phyloP scores from a whole-genome alignment of 2,888 invertebrate genomes.

The Rhorus exstirpatorius region DNA sequence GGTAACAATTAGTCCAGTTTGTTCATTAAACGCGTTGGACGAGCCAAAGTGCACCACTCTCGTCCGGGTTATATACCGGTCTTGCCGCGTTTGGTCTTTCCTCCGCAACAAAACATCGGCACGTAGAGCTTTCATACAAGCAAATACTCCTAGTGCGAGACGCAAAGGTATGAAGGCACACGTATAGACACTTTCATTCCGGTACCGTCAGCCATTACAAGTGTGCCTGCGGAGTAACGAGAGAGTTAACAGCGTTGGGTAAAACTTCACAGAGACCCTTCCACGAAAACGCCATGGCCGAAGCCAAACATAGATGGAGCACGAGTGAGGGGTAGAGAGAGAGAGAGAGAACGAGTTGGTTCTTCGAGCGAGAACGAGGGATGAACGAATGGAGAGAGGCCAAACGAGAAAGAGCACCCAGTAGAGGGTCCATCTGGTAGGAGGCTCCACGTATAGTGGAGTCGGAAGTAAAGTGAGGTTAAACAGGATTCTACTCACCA shows the following conservation, averaged over 20 bases:
- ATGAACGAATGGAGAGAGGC: constrained; percentile 52
- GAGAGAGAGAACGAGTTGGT: constrained; percentile 32
- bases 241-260: constrained; percentile 50
- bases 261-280: constrained; percentile 58
- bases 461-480: constrained; percentile 75
- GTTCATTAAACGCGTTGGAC: constrained; percentile 61
- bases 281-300: constrained; percentile 25
- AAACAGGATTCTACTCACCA: constrained; percentile 78
- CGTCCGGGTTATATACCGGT: constrained; percentile 30
- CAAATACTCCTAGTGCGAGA: constrained; percentile 56
- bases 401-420: constrained; percentile 48
- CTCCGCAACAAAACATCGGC: constrained; percentile 58
- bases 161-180: constrained; percentile 35
- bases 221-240: constrained; percentile 50
- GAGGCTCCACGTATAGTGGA: constrained; percentile 53
- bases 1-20: constrained; percentile 66
- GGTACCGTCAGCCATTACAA: constrained; percentile 54
- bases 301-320: constrained; percentile 6
- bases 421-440: constrained; percentile 52
- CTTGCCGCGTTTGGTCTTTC: constrained; percentile 41
- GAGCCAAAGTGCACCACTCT: constrained; percentile 58
- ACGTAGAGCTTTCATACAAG: constrained; percentile 55
- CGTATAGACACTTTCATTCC: constrained; percentile 52
- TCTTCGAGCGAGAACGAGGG: constrained; percentile 48
- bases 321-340: constrained; percentile 1